Base-by-base conservation (phyloP, 1,140 invertebrate genomes). In the Hylaeus anthracinus region DNA sequence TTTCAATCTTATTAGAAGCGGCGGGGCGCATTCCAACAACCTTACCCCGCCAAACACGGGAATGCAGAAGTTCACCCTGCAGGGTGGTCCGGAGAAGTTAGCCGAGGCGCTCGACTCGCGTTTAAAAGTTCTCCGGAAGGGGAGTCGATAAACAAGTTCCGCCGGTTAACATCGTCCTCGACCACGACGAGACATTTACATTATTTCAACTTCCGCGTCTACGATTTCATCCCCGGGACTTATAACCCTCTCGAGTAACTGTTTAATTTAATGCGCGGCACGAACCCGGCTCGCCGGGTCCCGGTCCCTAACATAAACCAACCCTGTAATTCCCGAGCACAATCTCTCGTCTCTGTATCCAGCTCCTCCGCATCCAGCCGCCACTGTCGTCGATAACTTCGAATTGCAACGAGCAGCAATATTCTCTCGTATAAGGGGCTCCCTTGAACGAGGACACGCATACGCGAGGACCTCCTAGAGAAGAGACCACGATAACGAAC, bases 351-450 rank as follows among this genome's bases (percentile, higher is more conserved):
- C 66, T 1, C 55, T n/a, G 41, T 69, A 58, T 66, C 53, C 37
- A 66, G 60, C 37, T 71, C 37, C 55, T 26, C 80, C n/a, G 55
- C 37, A 48, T 39, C 69, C 14, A 63, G 41, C 12, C 41, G 15
- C 48, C 55, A 65, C 8, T 51, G 56, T 70, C 82, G 71, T 74
- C 72, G 55, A 84, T 84, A 84, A 74, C 69, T 41, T 77, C 63
- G 69, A 69, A 60, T 85, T 70, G 69, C 74, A 65, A 82, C 72
- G 69, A 73, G 56, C 60, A 41, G 78, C 56, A 58, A 66, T 84
- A 81, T 70, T 72, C 84, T 58, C 73, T 77, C 66, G 56, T 26
- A 14, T 53, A 66, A 79, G 61, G 66, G 64, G 43, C 1, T 56
- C 64, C 56, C 72, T 63, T 48, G 64, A 76, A 72, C 67, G 56